Evolutionary conservation across 2,888 invertebrate species (phyloP).

Genomic region (Lumbricus terrestris): DNA sequence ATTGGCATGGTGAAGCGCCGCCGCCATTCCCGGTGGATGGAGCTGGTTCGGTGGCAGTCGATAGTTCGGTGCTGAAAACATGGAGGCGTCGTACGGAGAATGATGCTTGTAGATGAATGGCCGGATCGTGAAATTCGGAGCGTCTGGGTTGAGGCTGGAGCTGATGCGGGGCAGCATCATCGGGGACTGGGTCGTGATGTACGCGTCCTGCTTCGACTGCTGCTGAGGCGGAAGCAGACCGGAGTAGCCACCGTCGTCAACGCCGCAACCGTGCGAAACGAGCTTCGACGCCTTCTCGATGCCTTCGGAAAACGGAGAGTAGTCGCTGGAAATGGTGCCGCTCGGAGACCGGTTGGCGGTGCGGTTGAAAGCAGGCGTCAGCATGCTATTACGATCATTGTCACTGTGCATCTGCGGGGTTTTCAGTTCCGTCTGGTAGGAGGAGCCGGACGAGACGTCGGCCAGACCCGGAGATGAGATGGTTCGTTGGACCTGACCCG

Average conservation of each 20-base stretch:
- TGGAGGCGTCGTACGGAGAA: neutral
- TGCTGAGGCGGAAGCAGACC: neutral
- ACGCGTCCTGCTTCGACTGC: slow-evolving; percentile 44
- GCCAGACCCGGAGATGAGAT: neutral
- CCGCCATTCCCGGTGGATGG: neutral
- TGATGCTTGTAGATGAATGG: slow-evolving; percentile 5
- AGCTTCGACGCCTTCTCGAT: slow-evolving; percentile 10
- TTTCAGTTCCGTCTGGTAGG: neutral
- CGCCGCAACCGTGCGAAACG: neutral
- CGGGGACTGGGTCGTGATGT: slow-evolving; percentile 54
- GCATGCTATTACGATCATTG: neutral
- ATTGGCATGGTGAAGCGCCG: neutral
- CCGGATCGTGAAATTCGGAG: slow-evolving; percentile 69
- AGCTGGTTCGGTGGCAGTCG: neutral
- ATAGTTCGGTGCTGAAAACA: neutral
- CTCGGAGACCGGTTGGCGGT: neutral
- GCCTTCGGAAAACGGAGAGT: slow-evolving; percentile 11
- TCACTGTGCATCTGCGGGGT: neutral
- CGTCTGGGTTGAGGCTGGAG: slow-evolving; percentile 74
- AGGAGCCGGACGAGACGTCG: neutral
- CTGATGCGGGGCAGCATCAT: slow-evolving; percentile 58
- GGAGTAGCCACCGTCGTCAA: slow-evolving; percentile 6
- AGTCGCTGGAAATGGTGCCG: neutral
- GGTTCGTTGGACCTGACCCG: slow-evolving; percentile 27
- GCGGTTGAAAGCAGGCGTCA: neutral